Base-by-base conservation (phyloP, 2,113 vertebrate genomes). In the Odontesthes bonariensis region DNA sequence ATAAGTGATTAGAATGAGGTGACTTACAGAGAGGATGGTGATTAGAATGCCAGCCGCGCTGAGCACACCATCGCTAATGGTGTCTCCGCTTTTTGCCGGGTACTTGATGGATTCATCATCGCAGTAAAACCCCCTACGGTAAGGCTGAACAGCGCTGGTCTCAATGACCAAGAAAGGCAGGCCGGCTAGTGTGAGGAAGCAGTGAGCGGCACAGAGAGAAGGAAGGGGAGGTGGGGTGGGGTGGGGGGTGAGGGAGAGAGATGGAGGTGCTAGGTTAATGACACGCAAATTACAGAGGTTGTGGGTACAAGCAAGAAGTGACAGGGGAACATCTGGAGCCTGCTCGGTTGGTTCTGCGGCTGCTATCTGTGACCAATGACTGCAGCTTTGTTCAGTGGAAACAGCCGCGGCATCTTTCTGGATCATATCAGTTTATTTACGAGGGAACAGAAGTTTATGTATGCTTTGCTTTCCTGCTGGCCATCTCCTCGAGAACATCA, bases 101-200 rank as follows among this genome's bases (percentile, higher is more conserved):
- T 98, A 99, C 92, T 93, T 95, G 94, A 99, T 98, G 91, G 96
- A 97, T 84, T 98, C 96, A 0, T 99, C 97, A 0, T 92, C 89
- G 77, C 97, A 99, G 93, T 98, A 98, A 94, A 99, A 98, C 52
- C 98, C 97, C 69, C 97, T 93, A 74, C 88, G 94, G 92, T 98
- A 98, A 59, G 94, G 94, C 68, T 86, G 89, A 75, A 99, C 96
- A 87, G 96, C 95, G 88, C 96, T 96, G 3, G 96, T 96, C 94
- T 98, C 97, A 47, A 98, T 98, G 93, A 99, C 96, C 91, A 98
- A 93, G 93, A 98, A 99, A 73, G 97, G 97, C 75, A 99, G 94
- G 77, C 95, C 96, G 8, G 97, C 97, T 99, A 83, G 80, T 75
- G 88, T 88, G 86, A 70, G 16, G 83, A 83, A 82, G 67, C 73